Base-by-base conservation (phyloP, 2,888 invertebrate genomes). In the Drosophila multiciliata region DNA sequence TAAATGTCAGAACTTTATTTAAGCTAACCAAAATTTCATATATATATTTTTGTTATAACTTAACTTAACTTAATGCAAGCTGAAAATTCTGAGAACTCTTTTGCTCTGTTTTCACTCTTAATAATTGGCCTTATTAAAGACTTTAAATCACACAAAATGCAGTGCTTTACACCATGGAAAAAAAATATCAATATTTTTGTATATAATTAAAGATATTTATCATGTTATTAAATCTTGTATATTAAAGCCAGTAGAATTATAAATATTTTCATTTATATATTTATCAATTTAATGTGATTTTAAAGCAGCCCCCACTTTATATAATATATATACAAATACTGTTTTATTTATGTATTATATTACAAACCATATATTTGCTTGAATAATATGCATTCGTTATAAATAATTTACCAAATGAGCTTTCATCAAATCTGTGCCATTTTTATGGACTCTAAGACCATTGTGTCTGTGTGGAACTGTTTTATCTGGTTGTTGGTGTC, bases 401-500 rank as follows among this genome's bases (percentile, higher is more conserved):
- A 23, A 15, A 20, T 45, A 45, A 45, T 12, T 45, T 45, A 3
- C 6, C 42, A 45, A 45, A 45, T 45, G 20, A 45, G 12, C 20
- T 45, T n/a, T n/a, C 40, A n/a, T 40, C 9, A n/a, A 40, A 40
- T 40, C 40, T n/a, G 40, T 40, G n/a, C n/a, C 9, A 40, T 4
- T 9, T 45, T 7, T 23, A 23, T 45, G 45, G 3, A 45, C 15
- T 23, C 15, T 4, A 3, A 4, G 45, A 23, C 45, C 45, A 45
- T 12, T 45, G 45, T 45, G 23, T 45, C 12, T 15, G 15, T 52
- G 52, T 33, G 5, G 8, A 5, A 20, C 4, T 35, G 15, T 52
- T 8, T 6, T 29, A 15, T 64, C 40, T 45, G 42, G 23, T 49
- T 32, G 53, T 38, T 53, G 38, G 20, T 54, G 23, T 29, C 29